phyloP scores from a whole-genome alignment of 2,113 vertebrate species.

The Trinectes maculatus region DNA sequence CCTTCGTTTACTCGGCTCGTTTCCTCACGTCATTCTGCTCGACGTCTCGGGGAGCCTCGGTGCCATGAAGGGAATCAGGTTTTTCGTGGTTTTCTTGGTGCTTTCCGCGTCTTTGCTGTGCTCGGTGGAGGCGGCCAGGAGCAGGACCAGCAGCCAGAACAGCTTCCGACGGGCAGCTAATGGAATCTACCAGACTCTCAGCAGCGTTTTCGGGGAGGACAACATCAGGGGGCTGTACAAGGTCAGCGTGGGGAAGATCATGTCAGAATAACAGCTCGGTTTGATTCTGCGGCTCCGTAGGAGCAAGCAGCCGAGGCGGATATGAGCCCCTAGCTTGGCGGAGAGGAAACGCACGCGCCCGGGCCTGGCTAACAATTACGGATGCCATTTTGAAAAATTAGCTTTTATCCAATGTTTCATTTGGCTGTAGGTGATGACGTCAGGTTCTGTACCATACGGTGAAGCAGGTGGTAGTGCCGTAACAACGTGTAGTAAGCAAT shows the following conservation, averaged over 20 bases:
- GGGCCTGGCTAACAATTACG: conserved; percentile 43
- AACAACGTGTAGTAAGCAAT: neutral
- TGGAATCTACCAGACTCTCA: conserved; percentile 88
- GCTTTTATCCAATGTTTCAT: conserved; percentile 6
- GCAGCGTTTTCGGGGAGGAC: conserved; percentile 90
- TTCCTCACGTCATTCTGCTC: conserved; percentile 9
- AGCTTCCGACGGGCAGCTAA: conserved; percentile 87
- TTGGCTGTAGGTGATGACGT: neutral
- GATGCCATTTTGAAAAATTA: conserved; percentile 64
- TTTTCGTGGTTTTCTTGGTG: conserved; percentile 64
- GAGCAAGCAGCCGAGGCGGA: neutral
- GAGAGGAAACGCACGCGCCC: conserved; percentile 32
- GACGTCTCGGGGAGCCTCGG: neutral
- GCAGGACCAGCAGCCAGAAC: conserved; percentile 85
- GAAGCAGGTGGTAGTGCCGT: neutral
- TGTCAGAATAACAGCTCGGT: accelerated
- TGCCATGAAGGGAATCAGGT: conserved; percentile 61
- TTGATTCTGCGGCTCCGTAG: too few relatives aligned
- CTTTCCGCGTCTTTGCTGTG: conserved; percentile 70
- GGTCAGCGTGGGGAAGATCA: conserved; percentile 72
- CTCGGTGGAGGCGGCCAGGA: conserved; percentile 80
- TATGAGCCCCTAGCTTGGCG: neutral
- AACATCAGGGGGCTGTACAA: conserved; percentile 90
- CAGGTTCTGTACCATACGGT: too few relatives aligned
- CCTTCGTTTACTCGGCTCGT: neutral